Evolutionary conservation across 2,888 invertebrate genomes (phyloP), one percentile per base, ranked within the genome.

Genomic region (Drosophila tanythrix): DNA sequence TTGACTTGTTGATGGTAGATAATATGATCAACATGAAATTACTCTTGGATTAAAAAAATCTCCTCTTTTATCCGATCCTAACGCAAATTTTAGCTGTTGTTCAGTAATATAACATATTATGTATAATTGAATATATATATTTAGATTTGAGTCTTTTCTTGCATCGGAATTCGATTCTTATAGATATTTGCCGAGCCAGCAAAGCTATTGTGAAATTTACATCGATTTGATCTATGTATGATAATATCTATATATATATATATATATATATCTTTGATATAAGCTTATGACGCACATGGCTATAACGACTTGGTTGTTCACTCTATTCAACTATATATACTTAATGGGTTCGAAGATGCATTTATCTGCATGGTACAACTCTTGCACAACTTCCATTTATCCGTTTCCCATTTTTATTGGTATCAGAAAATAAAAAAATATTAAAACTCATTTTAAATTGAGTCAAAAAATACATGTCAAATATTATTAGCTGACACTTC

Each of bases 401-500:
- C 21, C 21, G 1, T 21, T 21, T 21, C 21, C 21, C 21, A 21
- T 21, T 21, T 21, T 21, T 21, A 21, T 21, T 21, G 21, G 21
- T 1, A 21, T 21, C 21, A 21, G 21, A 1, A 21, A 21, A 21
- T 21, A 21, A 21, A 21, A 21, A 21, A 21, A 21, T 10, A 10
- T 40, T 5, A n/a, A 40, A 10, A 13, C 21, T 21, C 21, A 13
- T 43, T 43, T 43, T 3, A 46, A 46, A 43, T 2, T 11, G n/a
- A n/a, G 5, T n/a, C n/a, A n/a, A 43, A 13, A 33, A 13, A 13
- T 11, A 36, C 35, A 18, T 36, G 1, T 53, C 8, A 13, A 2
- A 11, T 21, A 5, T 10, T 10, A 63, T 43, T 58, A 59, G 50
- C 57, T 59, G 62, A 56, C 43, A 58, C n/a, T 13, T 52, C 0